Percentiles rank a stretch among this genome's conserved stretches.
These are phyloP conservation scores for Leptinotarsa peninsularis DNA, from an alignment of 2,888 invertebrate genomes.

Conservation along the genomic window DNA sequence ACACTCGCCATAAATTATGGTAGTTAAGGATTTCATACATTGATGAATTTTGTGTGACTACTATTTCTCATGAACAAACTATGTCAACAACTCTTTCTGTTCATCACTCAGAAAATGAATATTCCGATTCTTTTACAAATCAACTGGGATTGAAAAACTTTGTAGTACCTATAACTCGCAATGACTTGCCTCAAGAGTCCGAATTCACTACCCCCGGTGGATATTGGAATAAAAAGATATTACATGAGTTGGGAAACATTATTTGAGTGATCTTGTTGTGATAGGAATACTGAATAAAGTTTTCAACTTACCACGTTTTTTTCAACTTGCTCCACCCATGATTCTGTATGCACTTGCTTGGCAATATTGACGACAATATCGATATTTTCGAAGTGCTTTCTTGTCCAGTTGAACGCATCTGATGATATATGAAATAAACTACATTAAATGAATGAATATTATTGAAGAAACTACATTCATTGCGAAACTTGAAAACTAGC, in stretches of 20 bases:
- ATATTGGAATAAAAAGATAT: background rate
- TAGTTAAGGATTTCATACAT: too few relatives aligned
- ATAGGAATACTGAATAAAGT: background rate
- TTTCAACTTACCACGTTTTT: conserved; percentile 62
- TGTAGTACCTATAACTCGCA: background rate
- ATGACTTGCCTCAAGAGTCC: background rate
- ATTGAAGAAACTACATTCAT: too few relatives aligned
- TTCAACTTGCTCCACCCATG: conserved; percentile 60
- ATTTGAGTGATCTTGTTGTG: background rate
- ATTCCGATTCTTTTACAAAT: background rate
- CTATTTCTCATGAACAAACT: too few relatives aligned
- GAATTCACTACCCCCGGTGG: background rate
- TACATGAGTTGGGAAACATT: background rate
- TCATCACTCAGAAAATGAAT: background rate
- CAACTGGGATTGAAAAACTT: background rate
- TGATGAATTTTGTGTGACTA: too few relatives aligned
- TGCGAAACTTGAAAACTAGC: too few relatives aligned
- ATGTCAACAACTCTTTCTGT: background rate
- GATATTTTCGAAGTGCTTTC: conserved; percentile 58
- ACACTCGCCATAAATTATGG: too few relatives aligned
- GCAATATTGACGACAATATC: conserved; percentile 67
- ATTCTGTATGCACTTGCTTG: conserved; percentile 60
- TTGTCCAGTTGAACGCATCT: conserved; percentile 57
- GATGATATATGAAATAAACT: conserved; percentile 17
- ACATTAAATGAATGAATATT: too few relatives aligned